Conservation (phyloP, 2,113 vertebrate genomes). For the Microcebus jonahi region DNA sequence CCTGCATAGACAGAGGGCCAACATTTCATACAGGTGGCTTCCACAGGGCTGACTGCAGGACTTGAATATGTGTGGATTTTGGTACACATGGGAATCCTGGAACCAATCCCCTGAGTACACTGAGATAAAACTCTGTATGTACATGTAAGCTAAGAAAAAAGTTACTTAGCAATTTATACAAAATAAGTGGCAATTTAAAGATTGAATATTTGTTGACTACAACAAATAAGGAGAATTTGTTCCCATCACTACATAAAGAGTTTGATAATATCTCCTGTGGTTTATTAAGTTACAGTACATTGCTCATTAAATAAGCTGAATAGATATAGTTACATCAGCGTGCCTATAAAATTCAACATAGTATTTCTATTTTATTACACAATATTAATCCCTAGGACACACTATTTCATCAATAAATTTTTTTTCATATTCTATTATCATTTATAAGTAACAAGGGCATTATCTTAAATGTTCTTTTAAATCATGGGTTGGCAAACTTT, state of each 20-base stretch:
- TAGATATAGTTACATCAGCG: neutral
- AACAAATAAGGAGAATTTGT: slow-evolving; percentile 10
- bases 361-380: neutral
- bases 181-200: neutral
- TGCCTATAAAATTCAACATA: neutral
- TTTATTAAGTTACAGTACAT: neutral
- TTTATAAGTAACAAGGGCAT: neutral
- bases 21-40: too few species aligned
- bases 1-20: too few species aligned
- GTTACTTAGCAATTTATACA: neutral
- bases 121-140: too few species aligned
- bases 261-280: neutral
- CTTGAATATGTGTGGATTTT: too few species aligned
- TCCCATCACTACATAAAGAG: neutral
- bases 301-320: neutral
- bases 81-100: too few species aligned
- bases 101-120: too few species aligned
- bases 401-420: neutral
- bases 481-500: neutral
- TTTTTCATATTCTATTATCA: neutral
- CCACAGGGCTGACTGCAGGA: too few species aligned
- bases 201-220: neutral
- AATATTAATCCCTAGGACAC: neutral
- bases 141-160: neutral
- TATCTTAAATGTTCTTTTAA: slow-evolving; percentile 20